Percentiles rank a stretch among this genome's conserved stretches.
Conservation (phyloP, 2,113 vertebrate genomes). For the Cygnus buccinator region DNA sequence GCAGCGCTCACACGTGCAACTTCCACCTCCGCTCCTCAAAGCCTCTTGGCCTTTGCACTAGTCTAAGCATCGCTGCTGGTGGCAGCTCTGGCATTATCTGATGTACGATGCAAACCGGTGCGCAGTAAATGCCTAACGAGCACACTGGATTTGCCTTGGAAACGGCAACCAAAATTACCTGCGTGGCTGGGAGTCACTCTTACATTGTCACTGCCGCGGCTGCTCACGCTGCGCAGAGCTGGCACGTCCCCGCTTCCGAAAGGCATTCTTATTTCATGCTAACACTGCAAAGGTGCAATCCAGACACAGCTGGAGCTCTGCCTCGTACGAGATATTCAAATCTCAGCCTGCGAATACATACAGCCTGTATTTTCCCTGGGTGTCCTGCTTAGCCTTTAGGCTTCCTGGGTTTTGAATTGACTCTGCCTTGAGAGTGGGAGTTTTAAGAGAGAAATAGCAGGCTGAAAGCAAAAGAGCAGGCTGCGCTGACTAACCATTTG, state of each 20-base stretch:
- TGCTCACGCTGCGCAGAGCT: not conserved
- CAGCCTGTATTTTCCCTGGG: slow-evolving; percentile 35
- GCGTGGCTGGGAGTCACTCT: not conserved
- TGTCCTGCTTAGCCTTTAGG: slow-evolving; percentile 37
- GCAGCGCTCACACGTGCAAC: not conserved
- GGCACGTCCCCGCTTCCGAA: not conserved
- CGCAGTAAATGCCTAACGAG: not conserved
- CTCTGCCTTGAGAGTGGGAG: slow-evolving; percentile 56
- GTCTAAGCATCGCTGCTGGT: not conserved
- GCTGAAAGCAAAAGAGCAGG: slow-evolving; percentile 26
- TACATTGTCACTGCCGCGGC: not conserved
- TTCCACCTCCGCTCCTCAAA: slow-evolving; percentile 24
- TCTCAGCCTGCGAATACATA: slow-evolving; percentile 1
- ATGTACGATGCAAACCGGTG: rapidly evolving
- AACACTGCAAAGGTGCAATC: not conserved
- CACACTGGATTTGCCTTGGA: not conserved
- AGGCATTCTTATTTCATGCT: slow-evolving; percentile 16
- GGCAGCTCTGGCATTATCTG: not conserved
- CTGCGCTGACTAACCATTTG: slow-evolving; percentile 16
- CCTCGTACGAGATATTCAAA: not conserved
- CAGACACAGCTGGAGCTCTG: slow-evolving; percentile 36
- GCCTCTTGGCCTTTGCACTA: not conserved
- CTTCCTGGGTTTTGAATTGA: slow-evolving; percentile 19
- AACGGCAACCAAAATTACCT: not conserved
- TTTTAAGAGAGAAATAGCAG: slow-evolving; percentile 44